phyloP scores from a whole-genome alignment of 2,797 vertebrate genomes.

The Caiman crocodilus region DNA sequence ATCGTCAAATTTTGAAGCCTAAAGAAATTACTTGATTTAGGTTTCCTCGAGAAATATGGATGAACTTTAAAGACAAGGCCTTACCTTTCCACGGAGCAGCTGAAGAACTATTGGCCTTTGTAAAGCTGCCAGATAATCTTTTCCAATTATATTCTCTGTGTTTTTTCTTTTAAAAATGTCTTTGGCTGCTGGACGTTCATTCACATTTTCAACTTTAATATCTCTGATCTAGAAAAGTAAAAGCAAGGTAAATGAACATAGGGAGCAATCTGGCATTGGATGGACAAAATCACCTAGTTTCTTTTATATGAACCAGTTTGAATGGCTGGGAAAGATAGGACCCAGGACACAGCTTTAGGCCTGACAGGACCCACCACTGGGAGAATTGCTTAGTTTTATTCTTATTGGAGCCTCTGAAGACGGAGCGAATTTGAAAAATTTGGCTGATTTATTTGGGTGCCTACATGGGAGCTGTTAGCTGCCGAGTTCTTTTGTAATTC shows the following conservation, averaged over 20 bases:
- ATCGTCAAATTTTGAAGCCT: background rate
- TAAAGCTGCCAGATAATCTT: constrained; percentile 84
- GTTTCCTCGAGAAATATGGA: background rate
- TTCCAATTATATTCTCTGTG: constrained; percentile 84
- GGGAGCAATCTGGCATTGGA: background rate
- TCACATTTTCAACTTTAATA: constrained; percentile 85
- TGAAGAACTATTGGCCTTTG: constrained; percentile 90
- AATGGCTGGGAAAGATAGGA: background rate
- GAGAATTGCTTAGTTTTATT: background rate
- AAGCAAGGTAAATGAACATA: constrained; percentile 29
- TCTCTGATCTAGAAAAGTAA: constrained; percentile 87
- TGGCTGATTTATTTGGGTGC: background rate
- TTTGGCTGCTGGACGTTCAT: constrained; percentile 82
- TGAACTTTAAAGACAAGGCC: constrained; percentile 16
- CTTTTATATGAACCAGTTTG: background rate
- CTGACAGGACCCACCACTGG: background rate
- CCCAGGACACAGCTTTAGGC: background rate
- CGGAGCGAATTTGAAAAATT: background rate
- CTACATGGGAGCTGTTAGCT: background rate
- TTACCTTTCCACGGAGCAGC: constrained; percentile 93
- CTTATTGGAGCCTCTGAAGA: background rate
- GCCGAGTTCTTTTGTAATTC: background rate
- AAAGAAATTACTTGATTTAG: background rate
- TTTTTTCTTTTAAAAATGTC: constrained; percentile 88
- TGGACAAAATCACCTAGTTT: background rate